Evolutionary conservation across 2,888 invertebrate genomes (phyloP).

Genomic region (Bembecia ichneumoniformis): DNA sequence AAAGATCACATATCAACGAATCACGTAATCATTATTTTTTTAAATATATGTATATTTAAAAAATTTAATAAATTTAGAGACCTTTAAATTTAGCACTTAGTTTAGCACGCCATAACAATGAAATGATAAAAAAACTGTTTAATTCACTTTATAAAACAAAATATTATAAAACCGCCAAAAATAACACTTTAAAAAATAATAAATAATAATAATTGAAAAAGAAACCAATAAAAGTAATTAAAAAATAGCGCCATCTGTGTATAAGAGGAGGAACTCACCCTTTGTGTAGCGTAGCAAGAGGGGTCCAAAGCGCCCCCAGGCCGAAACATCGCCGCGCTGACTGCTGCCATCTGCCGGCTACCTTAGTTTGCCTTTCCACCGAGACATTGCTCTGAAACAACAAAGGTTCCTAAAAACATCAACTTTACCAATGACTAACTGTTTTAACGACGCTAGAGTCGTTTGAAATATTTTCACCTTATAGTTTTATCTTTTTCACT

Average conservation of each 20-base stretch:
- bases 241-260: slow-evolving; percentile 39
- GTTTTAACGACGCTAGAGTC: no score
- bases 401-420: slow-evolving; percentile 4
- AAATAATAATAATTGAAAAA: not conserved
- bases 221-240: not conserved
- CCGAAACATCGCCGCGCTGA: slow-evolving; percentile 79
- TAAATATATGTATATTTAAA: no score
- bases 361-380: slow-evolving; percentile 72
- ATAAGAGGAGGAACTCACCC: slow-evolving; percentile 53
- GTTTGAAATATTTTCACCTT: no score
- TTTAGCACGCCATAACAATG: not conserved
- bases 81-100: no score
- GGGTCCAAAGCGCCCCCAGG: slow-evolving; percentile 75
- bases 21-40: no score
- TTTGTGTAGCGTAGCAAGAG: slow-evolving; percentile 75
- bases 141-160: no score
- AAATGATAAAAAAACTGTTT: no score
- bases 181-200: not conserved
- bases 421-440: no score
- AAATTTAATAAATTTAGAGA: no score
- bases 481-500: no score
- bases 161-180: not conserved
- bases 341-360: slow-evolving; percentile 78
- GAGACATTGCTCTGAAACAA: slow-evolving; percentile 70
- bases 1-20: no score